Base-by-base conservation (phyloP, 1,140 invertebrate genomes). In the Telenomus remus region DNA sequence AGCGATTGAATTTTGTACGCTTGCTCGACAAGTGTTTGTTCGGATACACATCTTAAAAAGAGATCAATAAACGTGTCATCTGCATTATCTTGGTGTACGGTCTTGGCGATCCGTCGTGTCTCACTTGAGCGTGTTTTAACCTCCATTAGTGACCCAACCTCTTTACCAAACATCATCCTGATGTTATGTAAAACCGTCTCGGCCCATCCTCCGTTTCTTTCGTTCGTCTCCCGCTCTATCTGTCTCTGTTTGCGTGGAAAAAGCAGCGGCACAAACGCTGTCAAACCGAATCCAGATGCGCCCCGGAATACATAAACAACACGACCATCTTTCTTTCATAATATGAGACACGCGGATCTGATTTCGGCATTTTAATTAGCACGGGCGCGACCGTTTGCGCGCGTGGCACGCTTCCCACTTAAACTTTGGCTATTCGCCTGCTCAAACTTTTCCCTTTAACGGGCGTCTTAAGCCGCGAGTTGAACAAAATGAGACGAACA, bases 121-220 rank as follows among this genome's bases (percentile, higher is more conserved):
- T 77, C 50, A 65, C 75, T 79, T 80, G 68, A 53, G 66, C 81
- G 81, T 72, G 76, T 86, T 86, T 87, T 86, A 86, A 86, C 83
- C 84, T 80, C 86, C 83, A 86, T 86, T 86, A 85, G 85, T 84
- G 83, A 83, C 75, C 78, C 60, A 78, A 76, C 69, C 66, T 69
- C 65, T 63, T 70, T 57, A 43, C 54, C 51, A 27, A n/a, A 13
- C 27, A 69, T 79, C 63, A 79, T 81, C 79, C 83, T 83, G 84
- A 84, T 83, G 85, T 85, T 85, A 87, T 85, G 86, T 86, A 87
- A 86, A 87, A 86, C 86, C 84, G 81, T 73, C 80, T 53, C 70
- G 66, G 59, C 66, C 56, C 43, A 61, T 56, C 64, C 50, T 53
- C 57, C 71, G 60, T 68, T 42, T 55, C 66, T 50, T 51, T 68